Evolutionary conservation across 2,888 invertebrate species (phyloP).

Genomic region (Gymnoscelis rufifasciata): DNA sequence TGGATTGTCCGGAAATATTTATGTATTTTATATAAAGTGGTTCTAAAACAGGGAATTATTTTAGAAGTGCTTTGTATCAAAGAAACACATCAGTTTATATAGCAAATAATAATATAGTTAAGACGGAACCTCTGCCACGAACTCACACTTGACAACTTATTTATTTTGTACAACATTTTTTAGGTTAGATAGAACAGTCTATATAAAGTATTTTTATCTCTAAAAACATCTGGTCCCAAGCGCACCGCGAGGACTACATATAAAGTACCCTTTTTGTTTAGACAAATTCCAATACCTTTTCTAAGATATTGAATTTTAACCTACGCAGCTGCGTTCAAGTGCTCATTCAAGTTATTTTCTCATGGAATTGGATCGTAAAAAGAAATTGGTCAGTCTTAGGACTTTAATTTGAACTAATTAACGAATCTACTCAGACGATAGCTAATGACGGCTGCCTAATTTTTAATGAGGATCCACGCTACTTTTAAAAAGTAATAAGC

Average conservation of each 20-base stretch:
- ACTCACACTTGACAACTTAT: neutral
- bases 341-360: neutral
- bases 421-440: neutral
- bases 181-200: slow-evolving; percentile 2
- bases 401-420: neutral
- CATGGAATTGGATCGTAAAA: neutral
- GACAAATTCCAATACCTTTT: slow-evolving; percentile 8
- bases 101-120: too few species aligned
- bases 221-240: slow-evolving; percentile 3
- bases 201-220: slow-evolving; percentile 5
- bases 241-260: slow-evolving; percentile 7
- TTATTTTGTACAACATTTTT: slow-evolving; percentile 3
- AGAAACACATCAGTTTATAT: too few species aligned
- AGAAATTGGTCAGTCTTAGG: neutral
- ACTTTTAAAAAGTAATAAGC: neutral
- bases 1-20: too few species aligned
- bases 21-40: too few species aligned
- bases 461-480: neutral
- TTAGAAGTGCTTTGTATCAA: too few species aligned
- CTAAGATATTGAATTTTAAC: slow-evolving; percentile 15
- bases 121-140: too few species aligned
- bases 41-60: too few species aligned
- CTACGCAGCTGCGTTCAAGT: slow-evolving; percentile 2
- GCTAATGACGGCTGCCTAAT: neutral
- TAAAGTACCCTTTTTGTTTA: slow-evolving; percentile 1